phyloP scores from a whole-genome alignment of 2,888 invertebrate genomes.

The Caenorhabditis plicata region DNA sequence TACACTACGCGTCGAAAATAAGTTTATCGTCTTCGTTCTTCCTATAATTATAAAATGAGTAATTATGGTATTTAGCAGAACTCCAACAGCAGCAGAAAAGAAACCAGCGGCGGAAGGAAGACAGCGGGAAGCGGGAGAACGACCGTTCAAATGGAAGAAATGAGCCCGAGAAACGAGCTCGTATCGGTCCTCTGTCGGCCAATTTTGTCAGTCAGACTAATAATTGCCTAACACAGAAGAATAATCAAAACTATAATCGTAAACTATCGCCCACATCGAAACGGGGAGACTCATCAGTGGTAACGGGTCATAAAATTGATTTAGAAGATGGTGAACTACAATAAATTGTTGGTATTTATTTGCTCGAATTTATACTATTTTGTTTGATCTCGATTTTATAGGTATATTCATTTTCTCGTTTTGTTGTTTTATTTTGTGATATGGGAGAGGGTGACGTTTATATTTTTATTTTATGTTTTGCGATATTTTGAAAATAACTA shows the following conservation, averaged over 20 bases:
- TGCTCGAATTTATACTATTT: not conserved
- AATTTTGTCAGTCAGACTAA: too few species aligned
- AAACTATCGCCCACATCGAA: not conserved
- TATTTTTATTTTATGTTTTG: not conserved
- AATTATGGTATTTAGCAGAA: too few species aligned
- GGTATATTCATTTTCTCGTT: not conserved
- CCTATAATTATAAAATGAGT: too few species aligned
- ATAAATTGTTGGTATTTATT: not conserved
- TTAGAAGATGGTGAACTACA: slow-evolving; percentile 29
- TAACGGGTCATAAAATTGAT: slow-evolving; percentile 25
- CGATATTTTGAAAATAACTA: not conserved
- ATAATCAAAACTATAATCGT: too few species aligned
- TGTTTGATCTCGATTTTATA: not conserved
- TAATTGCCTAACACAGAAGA: too few species aligned
- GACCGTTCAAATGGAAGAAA: slow-evolving; percentile 24
- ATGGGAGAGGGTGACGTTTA: not conserved
- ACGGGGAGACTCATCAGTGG: not conserved
- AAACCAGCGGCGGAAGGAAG: slow-evolving; percentile 30
- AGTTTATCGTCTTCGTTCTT: too few species aligned
- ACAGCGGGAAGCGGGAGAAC: slow-evolving; percentile 37
- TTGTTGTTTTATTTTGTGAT: not conserved
- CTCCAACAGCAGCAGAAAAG: too few species aligned
- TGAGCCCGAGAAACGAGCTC: slow-evolving; percentile 23
- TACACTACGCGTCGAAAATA: slow-evolving; percentile 1
- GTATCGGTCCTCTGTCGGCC: slow-evolving; percentile 16